Percentiles rank a stretch among this genome's conserved stretches.
These are phyloP conservation scores for Malurus melanocephalus DNA, from an alignment of 2,113 vertebrate species.

Conservation along the genomic window DNA sequence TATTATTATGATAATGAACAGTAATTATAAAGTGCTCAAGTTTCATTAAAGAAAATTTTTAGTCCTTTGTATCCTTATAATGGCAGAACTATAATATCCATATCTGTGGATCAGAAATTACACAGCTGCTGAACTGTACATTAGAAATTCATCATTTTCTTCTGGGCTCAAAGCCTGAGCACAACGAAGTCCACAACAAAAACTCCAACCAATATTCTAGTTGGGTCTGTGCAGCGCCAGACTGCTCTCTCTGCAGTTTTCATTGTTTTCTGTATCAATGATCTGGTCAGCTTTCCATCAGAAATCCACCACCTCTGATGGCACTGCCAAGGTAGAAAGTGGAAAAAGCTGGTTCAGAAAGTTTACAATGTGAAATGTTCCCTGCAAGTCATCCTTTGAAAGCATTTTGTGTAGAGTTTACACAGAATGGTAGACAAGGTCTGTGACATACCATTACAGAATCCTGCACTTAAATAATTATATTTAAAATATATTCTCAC, in stretches of 20 bases:
- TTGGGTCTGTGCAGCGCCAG: neutral
- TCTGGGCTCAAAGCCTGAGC: neutral
- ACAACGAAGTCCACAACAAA: neutral
- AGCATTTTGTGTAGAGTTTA: neutral
- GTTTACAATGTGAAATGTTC: neutral
- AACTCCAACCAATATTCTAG: neutral
- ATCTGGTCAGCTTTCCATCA: neutral
- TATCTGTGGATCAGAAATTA: neutral
- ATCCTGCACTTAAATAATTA: neutral
- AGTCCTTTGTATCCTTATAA: neutral
- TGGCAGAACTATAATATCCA: neutral
- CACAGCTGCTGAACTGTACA: neutral
- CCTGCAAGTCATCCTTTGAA: neutral
- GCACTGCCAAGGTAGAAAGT: neutral
- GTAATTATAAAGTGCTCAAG: neutral
- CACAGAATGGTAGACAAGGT: neutral
- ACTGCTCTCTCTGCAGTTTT: neutral
- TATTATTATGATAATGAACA: neutral
- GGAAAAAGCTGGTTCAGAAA: neutral
- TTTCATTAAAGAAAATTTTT: neutral
- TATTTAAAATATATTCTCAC: neutral
- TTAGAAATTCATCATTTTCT: neutral
- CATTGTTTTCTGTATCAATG: neutral
- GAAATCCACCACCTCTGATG: neutral
- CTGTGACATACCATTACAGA: neutral